Base-by-base conservation (phyloP, 2,888 invertebrate genomes). In the Mesorhabditis sp. region DNA sequence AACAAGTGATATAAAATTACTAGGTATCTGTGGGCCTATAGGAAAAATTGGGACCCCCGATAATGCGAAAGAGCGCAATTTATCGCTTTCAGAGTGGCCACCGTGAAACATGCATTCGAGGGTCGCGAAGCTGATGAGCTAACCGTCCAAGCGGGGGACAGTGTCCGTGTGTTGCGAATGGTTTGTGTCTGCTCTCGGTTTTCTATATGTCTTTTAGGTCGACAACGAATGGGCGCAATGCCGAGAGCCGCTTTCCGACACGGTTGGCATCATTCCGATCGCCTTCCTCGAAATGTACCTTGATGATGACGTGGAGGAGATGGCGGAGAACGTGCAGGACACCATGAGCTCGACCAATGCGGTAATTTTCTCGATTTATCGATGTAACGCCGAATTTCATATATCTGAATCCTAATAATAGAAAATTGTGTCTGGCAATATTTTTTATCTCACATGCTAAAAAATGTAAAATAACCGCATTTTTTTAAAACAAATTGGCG, bases 161-260 rank as follows among this genome's bases (percentile, higher is more conserved):
- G 78, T 65, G 76, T 83, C 10, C 66, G 80, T 62, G 77, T 83
- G 5, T 5, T 82, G n/a, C 70, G 70, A 50, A 72, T 83, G 74
- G 72, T 77, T 1, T 64, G 65, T 15, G 7, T 65, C 58, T 62
- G 15, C n/a, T 7, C 6, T 62, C 44, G 41, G 7, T 66, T 62
- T 67, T 6, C n/a, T 28, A 28, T 28, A 28, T 28, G 28, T 28
- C 28, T 28, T 28, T 28, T 28, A 67, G 70, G 71, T 67, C 28
- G 76, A 80, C 69, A 77, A 73, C 15, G 81, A 83, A 43, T 83
- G 83, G 83, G 80, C 78, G 6, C 75, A 73, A 68, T 83, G 83
- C 69, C 75, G 74, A 61, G 77, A 83, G 70, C 80, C 81, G 15
- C 73, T 78, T 50, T 78, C 74, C 15, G 80, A 76, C 6, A 66